These are phyloP conservation scores for Megalops cyprinoides DNA, from an alignment of 2,797 vertebrate species.

Conservation along the genomic window DNA sequence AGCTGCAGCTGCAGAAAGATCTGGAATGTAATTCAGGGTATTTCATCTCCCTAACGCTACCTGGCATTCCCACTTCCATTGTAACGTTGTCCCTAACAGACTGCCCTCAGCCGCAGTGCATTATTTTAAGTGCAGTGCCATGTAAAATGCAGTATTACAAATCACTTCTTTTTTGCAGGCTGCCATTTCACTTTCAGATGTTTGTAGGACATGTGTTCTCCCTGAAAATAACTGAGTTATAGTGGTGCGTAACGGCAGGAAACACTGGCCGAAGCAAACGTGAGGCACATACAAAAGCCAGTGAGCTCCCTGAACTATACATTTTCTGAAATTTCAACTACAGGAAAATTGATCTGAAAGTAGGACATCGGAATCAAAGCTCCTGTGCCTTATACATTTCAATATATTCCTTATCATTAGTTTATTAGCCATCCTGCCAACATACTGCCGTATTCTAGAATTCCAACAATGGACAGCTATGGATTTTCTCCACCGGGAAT, in stretches of 20 bases:
- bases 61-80: background rate
- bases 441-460: background rate
- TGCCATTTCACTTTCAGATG: slow-evolving; percentile 22
- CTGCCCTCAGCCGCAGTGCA: too few relatives aligned
- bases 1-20: background rate
- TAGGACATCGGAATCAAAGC: slow-evolving; percentile 25
- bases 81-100: background rate
- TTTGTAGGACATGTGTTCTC: slow-evolving; percentile 6
- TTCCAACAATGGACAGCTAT: background rate
- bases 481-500: background rate
- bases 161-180: slow-evolving; percentile 7
- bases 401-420: slow-evolving; percentile 13
- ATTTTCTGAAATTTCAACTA: slow-evolving; percentile 33
- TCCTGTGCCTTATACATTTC: slow-evolving; percentile 16
- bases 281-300: too few relatives aligned
- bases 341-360: slow-evolving; percentile 20
- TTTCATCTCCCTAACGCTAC: background rate
- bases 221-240: slow-evolving; percentile 23
- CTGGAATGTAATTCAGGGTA: background rate
- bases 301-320: background rate
- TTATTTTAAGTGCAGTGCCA: slow-evolving; percentile 1
- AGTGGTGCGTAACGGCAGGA: background rate
- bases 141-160: slow-evolving; percentile 25
- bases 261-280: background rate
- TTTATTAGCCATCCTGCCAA: background rate